A percentile compares a stretch with the other conserved stretches of the same genome.
Conservation (phyloP, 2,113 vertebrate species). For the Psilopogon haemacephalus region DNA sequence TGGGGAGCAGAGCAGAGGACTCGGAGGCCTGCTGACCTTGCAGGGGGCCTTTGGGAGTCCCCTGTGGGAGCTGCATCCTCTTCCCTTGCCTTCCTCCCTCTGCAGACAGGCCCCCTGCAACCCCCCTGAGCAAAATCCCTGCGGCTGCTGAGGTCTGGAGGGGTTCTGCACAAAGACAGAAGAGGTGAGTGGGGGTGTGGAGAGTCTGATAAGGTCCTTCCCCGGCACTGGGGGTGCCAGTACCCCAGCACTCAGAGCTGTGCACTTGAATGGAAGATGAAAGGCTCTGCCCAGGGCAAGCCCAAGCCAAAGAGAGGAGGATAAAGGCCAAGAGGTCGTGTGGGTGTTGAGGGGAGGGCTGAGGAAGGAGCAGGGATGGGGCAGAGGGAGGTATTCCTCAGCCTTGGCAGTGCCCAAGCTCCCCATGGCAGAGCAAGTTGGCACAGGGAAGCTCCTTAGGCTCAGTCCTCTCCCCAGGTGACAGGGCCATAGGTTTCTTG, state of each 20-base stretch:
- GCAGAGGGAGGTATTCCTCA: not conserved
- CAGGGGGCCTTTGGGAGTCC: conserved; percentile 46
- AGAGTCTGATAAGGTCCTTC: conserved; percentile 37
- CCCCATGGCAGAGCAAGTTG: conserved; percentile 41
- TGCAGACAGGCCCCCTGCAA: not conserved
- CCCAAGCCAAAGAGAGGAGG: conserved; percentile 72
- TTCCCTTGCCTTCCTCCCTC: conserved; percentile 33
- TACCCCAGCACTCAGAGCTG: conserved; percentile 70
- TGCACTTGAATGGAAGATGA: conserved; percentile 77
- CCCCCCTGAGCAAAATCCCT: conserved; percentile 65
- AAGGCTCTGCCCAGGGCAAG: conserved; percentile 74
- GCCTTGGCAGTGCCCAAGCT: conserved; percentile 18
- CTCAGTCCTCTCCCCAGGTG: not conserved
- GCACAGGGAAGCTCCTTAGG: conserved; percentile 42
- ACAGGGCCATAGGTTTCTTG: too few relatives aligned
- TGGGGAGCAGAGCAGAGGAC: conserved; percentile 58
- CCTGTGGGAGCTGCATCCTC: conserved; percentile 57
- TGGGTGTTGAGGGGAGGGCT: conserved; percentile 57
- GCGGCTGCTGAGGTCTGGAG: conserved; percentile 35
- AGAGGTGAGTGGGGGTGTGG: not conserved
- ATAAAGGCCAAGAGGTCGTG: conserved; percentile 50
- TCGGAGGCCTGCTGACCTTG: conserved; percentile 73
- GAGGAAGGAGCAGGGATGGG: not conserved
- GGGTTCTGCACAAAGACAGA: not conserved
- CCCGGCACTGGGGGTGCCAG: conserved; percentile 54